Percentiles rank a stretch among this genome's conserved stretches.
phyloP scores from a whole-genome alignment of 92 coral and sea anemone genomes.

The Plumapathes pennacea region DNA sequence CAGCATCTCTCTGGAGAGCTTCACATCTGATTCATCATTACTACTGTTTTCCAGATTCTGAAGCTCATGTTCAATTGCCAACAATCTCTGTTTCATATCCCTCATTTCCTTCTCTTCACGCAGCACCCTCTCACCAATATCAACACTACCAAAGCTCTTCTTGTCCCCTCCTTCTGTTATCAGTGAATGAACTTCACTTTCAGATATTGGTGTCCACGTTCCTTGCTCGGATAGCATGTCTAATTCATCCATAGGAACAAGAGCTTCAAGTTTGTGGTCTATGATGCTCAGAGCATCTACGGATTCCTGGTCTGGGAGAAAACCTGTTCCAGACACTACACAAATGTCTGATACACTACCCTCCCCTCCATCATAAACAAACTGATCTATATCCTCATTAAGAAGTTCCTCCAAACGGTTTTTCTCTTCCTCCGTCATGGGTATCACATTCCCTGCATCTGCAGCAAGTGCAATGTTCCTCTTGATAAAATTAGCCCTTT shows the following conservation, averaged over 20 bases:
- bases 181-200: not conserved
- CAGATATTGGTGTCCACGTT: conserved; percentile 5
- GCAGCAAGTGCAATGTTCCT: conserved; percentile 95
- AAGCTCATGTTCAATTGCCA: conserved; percentile 79
- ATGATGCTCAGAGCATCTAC: not conserved
- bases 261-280: conserved; percentile 72
- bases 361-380: conserved; percentile 69
- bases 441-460: conserved; percentile 87
- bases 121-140: conserved; percentile 81
- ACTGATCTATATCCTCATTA: conserved; percentile 58
- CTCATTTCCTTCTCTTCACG: conserved; percentile 87
- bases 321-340: not conserved
- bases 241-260: conserved; percentile 80
- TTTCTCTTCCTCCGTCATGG: conserved; percentile 97
- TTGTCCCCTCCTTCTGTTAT: too few relatives aligned
- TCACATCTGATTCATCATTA: conserved; percentile 62
- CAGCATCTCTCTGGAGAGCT: conserved; percentile 73
- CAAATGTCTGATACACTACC: not conserved
- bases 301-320: not conserved
- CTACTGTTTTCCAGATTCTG: conserved; percentile 46
- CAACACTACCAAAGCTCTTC: too few relatives aligned
- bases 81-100: conserved; percentile 73
- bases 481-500: conserved; percentile 75
- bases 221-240: conserved; percentile 61
- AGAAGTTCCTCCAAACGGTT: conserved; percentile 74